Percentiles rank a stretch among this genome's conserved stretches.
Conservation (phyloP, 2,797 vertebrate genomes). For the Fratercula arctica region DNA sequence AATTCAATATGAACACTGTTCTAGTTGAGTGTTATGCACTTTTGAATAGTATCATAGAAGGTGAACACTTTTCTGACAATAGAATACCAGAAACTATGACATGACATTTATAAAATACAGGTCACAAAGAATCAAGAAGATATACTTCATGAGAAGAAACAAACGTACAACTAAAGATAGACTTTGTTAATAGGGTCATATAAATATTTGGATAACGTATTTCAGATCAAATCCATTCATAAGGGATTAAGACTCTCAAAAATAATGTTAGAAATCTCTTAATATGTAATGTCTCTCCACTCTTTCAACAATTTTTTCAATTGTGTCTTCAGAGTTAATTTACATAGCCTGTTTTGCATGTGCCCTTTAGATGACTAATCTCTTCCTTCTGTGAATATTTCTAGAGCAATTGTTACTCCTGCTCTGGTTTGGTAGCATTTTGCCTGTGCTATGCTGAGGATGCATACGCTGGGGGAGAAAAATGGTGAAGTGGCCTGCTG, state of each 20-base stretch:
- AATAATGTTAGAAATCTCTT: neutral
- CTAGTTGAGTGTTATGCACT: slow-evolving; percentile 12
- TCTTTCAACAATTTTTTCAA: neutral
- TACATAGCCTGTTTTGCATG: neutral
- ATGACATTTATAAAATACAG: slow-evolving; percentile 15
- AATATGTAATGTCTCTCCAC: neutral
- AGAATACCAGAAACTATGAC: neutral
- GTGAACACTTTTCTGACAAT: neutral
- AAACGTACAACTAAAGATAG: neutral
- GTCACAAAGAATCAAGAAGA: neutral
- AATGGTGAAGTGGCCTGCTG: neutral
- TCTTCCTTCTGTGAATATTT: neutral
- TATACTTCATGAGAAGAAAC: neutral
- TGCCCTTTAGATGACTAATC: neutral
- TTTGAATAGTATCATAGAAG: neutral
- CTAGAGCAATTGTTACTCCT: neutral
- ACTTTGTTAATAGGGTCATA: neutral
- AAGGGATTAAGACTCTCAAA: neutral
- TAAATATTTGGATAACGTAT: neutral
- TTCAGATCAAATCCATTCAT: neutral
- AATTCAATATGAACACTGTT: slow-evolving; percentile 31
- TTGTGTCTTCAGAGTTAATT: neutral
- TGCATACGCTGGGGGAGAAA: neutral
- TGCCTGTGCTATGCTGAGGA: neutral
- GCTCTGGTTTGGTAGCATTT: neutral